These are phyloP conservation scores for Tetragnatha versicolor DNA, from an alignment of 1,140 invertebrate species.

Conservation along the genomic window DNA sequence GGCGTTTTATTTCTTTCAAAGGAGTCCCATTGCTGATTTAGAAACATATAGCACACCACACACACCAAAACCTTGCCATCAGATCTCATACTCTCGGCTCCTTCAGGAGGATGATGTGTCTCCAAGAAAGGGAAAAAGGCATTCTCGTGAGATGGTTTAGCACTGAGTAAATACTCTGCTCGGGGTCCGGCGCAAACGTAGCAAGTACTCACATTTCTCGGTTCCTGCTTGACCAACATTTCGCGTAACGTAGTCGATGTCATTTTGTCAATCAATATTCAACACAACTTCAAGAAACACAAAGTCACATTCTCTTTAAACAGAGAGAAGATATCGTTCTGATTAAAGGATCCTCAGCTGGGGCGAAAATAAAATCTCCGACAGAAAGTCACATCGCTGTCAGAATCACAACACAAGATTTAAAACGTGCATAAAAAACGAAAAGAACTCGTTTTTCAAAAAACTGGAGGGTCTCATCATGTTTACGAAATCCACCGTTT, in stretches of 20 bases:
- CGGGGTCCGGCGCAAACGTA: constrained; percentile 78
- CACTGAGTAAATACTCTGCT: constrained; percentile 56
- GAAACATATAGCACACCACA: constrained; percentile 81
- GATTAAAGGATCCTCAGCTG: not conserved
- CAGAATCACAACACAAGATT: no score
- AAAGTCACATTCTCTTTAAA: not conserved
- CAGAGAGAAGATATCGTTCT: not conserved
- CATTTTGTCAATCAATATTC: constrained; percentile 21
- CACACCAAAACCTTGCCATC: constrained; percentile 72
- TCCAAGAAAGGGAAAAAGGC: constrained; percentile 91
- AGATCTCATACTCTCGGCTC: constrained; percentile 67
- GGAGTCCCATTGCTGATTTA: constrained; percentile 88
- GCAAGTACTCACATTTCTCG: constrained; percentile 65
- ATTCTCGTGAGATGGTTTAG: constrained; percentile 65
- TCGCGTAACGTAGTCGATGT: constrained; percentile 42
- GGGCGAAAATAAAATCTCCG: not conserved
- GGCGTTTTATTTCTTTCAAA: constrained; percentile 85
- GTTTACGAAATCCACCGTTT: no score
- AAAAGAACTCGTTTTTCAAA: no score
- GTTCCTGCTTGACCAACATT: constrained; percentile 51
- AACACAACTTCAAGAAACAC: not conserved
- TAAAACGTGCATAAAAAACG: no score
- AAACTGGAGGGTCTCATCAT: no score
- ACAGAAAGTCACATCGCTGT: constrained; percentile 37
- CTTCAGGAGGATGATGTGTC: constrained; percentile 81